These are phyloP conservation scores for Bubalus kerabau DNA, from an alignment of 2,113 vertebrate genomes.

Conservation along the genomic window DNA sequence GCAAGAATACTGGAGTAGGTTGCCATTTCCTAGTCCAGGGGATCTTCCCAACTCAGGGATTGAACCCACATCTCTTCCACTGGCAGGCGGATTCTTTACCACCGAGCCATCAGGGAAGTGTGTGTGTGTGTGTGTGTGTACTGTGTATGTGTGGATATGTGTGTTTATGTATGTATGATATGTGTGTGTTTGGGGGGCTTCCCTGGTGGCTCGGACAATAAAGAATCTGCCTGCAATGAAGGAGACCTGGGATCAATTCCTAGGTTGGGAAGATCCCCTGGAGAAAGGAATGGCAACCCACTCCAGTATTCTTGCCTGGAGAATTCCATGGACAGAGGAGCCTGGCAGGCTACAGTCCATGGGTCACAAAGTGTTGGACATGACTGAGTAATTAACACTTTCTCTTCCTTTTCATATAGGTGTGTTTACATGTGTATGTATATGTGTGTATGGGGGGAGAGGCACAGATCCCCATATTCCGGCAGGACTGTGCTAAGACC, in stretches of 20 bases:
- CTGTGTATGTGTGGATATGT: too few species aligned
- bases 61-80: not conserved
- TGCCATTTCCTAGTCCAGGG: not conserved
- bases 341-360: too few species aligned
- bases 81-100: not conserved
- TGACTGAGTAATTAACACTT: not conserved
- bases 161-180: rapidly evolving
- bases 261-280: not conserved
- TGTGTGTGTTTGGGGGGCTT: not conserved
- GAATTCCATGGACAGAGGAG: not conserved
- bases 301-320: too few species aligned
- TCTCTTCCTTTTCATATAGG: not conserved
- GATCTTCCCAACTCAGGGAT: not conserved
- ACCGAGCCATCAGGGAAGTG: not conserved
- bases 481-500: not conserved
- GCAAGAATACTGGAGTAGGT: not conserved
- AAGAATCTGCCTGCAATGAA: not conserved
- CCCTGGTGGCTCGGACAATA: not conserved
- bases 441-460: not conserved
- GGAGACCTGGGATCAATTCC: not conserved
- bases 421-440: not conserved
- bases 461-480: not conserved
- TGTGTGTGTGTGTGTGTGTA: not conserved
- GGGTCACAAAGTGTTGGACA: too few species aligned
- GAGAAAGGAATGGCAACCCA: not conserved